Conservation (phyloP, 2,888 invertebrate genomes). For the Chloromyia formosa region DNA sequence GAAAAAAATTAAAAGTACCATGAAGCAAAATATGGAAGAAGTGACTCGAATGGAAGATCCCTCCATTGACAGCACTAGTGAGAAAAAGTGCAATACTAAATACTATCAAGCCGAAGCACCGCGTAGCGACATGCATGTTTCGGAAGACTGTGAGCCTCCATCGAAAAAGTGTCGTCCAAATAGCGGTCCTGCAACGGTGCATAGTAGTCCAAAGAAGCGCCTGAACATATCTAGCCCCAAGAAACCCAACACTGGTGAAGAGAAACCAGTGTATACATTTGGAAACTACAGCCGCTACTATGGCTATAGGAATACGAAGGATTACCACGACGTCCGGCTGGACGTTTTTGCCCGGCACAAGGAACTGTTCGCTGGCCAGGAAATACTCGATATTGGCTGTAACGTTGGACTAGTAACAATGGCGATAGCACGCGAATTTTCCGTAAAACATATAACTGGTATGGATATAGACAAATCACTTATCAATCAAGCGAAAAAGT, state of each 20-base stretch:
- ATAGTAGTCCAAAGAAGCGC: constrained; percentile 31
- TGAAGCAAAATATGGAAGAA: not conserved
- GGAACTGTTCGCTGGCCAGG: constrained; percentile 76
- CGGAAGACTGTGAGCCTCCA: not conserved
- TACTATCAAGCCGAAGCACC: not conserved
- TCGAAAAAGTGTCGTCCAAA: not conserved
- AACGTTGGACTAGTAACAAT: constrained; percentile 86
- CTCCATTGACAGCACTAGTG: not conserved
- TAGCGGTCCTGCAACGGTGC: not conserved
- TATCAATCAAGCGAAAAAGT: constrained; percentile 63
- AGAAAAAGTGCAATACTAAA: not conserved
- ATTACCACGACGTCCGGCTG: constrained; percentile 75
- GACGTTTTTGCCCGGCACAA: constrained; percentile 70
- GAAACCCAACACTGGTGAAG: constrained; percentile 24
- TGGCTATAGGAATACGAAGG: constrained; percentile 79
- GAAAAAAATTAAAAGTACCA: not conserved
- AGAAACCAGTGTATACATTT: constrained; percentile 55
- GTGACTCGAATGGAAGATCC: not conserved
- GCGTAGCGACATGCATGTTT: not conserved
- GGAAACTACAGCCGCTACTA: constrained; percentile 72
- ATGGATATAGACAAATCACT: constrained; percentile 85
- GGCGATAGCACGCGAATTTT: constrained; percentile 76
- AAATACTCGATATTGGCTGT: constrained; percentile 87
- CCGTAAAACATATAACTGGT: constrained; percentile 76
- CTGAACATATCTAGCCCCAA: not conserved